These are phyloP conservation scores for Thunnus maccoyii DNA, from an alignment of 2,113 vertebrate genomes.

Conservation along the genomic window DNA sequence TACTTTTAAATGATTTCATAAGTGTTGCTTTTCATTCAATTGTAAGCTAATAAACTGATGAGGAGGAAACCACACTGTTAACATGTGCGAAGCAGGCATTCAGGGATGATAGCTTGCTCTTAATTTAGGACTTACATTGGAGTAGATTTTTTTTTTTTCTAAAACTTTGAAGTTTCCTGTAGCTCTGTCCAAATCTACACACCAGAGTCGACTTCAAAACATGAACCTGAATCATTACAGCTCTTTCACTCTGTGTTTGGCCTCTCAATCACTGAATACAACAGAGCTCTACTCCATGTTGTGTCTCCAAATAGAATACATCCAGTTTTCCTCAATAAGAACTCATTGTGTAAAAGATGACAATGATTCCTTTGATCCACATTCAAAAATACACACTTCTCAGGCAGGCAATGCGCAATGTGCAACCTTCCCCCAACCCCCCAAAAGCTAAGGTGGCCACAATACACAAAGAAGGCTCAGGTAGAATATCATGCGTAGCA, in stretches of 20 bases:
- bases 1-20: conserved; percentile 64
- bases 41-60: conserved; percentile 74
- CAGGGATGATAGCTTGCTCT: conserved; percentile 1
- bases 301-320: neutral
- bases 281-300: neutral
- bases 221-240: conserved; percentile 2
- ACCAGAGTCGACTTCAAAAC: conserved; percentile 17
- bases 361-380: conserved; percentile 47
- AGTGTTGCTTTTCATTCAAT: conserved; percentile 63
- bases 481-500: conserved; percentile 67
- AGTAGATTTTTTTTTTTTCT: neutral
- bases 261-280: neutral
- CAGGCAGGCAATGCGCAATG: conserved; percentile 19
- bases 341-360: conserved; percentile 27
- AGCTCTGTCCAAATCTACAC: neutral
- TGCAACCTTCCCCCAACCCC: conserved; percentile 18
- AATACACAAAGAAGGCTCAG: conserved; percentile 64
- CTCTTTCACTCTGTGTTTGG: neutral
- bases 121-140: neutral
- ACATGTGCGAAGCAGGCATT: conserved; percentile 71
- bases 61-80: conserved; percentile 68
- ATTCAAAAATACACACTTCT: conserved; percentile 14
- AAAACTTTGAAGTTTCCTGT: conserved; percentile 7
- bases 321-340: conserved; percentile 6
- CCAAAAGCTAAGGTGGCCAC: conserved; percentile 55